Evolutionary conservation across 2,888 invertebrate species (phyloP), one percentile per base, ranked within the genome.

Genomic region (Hermodice carunculata): DNA sequence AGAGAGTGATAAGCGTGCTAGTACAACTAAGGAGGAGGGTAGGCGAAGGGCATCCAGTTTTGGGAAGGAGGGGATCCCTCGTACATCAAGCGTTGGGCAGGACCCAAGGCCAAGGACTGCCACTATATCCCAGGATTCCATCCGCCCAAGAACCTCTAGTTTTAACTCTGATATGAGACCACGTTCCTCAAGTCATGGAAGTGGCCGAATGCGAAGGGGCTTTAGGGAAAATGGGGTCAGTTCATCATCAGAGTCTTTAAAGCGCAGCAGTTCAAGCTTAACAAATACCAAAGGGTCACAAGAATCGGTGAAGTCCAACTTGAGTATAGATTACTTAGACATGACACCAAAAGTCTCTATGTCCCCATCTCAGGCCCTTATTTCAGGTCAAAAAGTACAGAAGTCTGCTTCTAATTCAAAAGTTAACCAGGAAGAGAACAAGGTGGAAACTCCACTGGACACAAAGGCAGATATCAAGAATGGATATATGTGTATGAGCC

Each of bases 141-240:
- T 68, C 54, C 66, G 81, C n/a, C 80, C 77, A 0, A 66, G 82
- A 0, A 74, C 83, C 3, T 80, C 82, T 42, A 81, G 81, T 60
- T 79, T 81, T 56, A 79, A 80, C 0, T 74, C 77, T 44, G 64
- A 66, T 26, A 61, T 66, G 34, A 57, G 82, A n/a, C 81, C 81
- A 43, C 64, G 82, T 53, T 79, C 84, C 8, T 81, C 82, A 28
- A 82, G 82, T 61, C 77, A 79, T 57, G 81, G 82, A 2, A 66
- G 46, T 19, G 59, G 62, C 28, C 28, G 58, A 26, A 29, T 58
- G 14, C 40, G 40, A 4, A 51, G 58, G 19, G 49, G 44, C 22
- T 32, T 44, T n/a, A n/a, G n/a, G n/a, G n/a, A n/a, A n/a, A n/a
- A n/a, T n/a, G n/a, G n/a, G n/a, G n/a, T n/a, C n/a, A n/a, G n/a